Conservation (phyloP, 2,797 vertebrate species). For the Garrulus glandarius region DNA sequence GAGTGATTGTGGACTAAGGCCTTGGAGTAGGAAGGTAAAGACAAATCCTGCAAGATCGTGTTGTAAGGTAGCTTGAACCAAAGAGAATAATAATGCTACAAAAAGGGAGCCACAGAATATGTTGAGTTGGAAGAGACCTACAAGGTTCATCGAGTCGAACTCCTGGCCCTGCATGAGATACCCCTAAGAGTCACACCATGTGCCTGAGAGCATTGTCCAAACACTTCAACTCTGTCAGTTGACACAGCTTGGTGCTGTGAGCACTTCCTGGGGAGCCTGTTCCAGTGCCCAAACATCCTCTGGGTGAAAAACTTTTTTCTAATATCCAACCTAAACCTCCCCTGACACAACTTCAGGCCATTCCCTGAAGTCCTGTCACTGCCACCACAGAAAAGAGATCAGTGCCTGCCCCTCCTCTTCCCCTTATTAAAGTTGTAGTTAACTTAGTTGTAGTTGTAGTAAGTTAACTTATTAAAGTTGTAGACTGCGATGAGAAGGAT, state of each 20-base stretch:
- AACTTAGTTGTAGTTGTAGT: no score
- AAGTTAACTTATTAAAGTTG: no score
- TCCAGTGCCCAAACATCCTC: accelerated
- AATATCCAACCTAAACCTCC: not conserved
- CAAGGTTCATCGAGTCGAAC: not conserved
- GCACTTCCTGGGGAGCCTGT: not conserved
- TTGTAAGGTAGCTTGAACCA: not conserved
- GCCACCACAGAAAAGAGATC: not conserved
- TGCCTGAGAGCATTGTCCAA: not conserved
- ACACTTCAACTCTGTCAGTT: not conserved
- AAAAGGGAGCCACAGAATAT: not conserved
- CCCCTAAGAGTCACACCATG: not conserved
- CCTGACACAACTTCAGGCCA: not conserved
- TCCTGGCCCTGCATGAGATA: not conserved
- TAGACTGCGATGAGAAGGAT: accelerated
- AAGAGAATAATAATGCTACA: not conserved
- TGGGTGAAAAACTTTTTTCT: not conserved
- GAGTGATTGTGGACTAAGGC: not conserved
- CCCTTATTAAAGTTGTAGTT: not conserved
- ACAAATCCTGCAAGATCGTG: not conserved
- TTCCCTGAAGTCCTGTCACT: not conserved
- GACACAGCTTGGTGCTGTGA: not conserved
- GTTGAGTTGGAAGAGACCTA: not conserved
- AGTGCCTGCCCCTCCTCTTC: not conserved
- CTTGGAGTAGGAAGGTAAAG: not conserved